Base-by-base conservation (phyloP, 64 coral and sea anemone species). In the Stichodactyla mertensii region DNA sequence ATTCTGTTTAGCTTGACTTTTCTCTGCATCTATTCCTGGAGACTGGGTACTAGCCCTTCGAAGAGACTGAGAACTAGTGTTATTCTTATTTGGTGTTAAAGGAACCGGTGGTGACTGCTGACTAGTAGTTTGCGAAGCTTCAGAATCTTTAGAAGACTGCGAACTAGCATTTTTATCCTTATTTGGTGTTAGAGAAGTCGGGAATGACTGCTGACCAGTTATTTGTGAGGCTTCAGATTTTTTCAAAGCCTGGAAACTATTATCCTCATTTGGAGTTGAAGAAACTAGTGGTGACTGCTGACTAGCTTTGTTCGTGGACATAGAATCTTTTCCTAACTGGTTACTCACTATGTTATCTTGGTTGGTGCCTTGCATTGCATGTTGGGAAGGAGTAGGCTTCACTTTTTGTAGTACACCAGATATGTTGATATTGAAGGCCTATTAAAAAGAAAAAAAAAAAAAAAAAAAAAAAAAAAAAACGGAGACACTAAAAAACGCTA, bases 371-470 rank as follows among this genome's bases (percentile, higher is more conserved):
- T 55, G 31, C 10, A 85, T 19, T 10, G 66, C 52, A n/a, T 51
- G 18, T 7, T 45, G 78, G 16, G 36, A 77, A 52, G 88, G 13
- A 82, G 56, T 20, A n/a, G 79, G 61, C 16, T 84, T 80, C 11
- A 89, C 80, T 12, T 60, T 90, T 8, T 86, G 52, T 80, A 94
- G 93, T 20, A 94, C 93, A 4, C 85, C 89, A 15, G 93, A 86
- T 51, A 94, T 66, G 70, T 94, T 87, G 82, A 94, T 94, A 14
- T 71, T 94, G 71, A 94, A 94, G 20, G 93, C 93, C 93, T 94
- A 55, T 3, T 52, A 28, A 74, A 24, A 67, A 7, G 78, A 57
- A 64, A 81, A 54, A 78, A 54, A 53, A 10, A 9, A 78, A 54
- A 53, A 10, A 9, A n/a, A 28, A 74, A 24, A 67, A 7, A 64